phyloP scores from a whole-genome alignment of 1,140 invertebrate species.

The Spodoptera frugiperda region DNA sequence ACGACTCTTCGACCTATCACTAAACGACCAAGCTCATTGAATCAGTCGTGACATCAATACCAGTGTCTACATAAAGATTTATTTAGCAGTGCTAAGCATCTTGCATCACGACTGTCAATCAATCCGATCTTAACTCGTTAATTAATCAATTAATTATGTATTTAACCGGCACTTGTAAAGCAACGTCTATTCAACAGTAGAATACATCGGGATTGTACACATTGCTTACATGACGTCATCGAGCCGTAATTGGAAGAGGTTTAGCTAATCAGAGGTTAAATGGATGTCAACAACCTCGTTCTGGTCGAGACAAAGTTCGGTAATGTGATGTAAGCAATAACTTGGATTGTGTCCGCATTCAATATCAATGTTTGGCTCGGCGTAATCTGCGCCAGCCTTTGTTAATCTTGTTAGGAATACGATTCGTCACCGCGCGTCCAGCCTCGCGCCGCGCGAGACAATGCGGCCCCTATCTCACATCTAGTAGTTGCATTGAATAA shows the following conservation, averaged over 20 bases:
- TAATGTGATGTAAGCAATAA: conserved; percentile 10
- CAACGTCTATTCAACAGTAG: conserved; percentile 29
- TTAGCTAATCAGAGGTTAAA: conserved; percentile 32
- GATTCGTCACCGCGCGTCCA: conserved; percentile 62
- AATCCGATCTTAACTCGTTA: conserved; percentile 13
- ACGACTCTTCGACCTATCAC: background rate
- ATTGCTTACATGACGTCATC: conserved; percentile 44
- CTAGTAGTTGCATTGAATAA: conserved; percentile 75
- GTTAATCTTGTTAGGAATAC: conserved; percentile 84
- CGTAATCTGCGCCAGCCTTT: conserved; percentile 63
- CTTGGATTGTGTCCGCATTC: conserved; percentile 7
- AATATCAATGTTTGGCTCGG: conserved; percentile 17
- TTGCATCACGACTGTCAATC: conserved; percentile 34
- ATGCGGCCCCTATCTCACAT: conserved; percentile 66
- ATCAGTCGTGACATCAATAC: conserved; percentile 27
- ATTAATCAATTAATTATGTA: conserved; percentile 41
- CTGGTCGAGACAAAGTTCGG: background rate
- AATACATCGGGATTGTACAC: conserved; percentile 37
- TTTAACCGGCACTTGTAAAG: conserved; percentile 16
- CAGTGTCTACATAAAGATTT: conserved; percentile 28
- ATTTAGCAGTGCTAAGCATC: conserved; percentile 25
- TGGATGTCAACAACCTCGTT: conserved; percentile 35
- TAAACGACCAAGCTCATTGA: background rate
- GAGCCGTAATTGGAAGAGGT: conserved; percentile 1
- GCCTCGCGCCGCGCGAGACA: conserved; percentile 57